These are phyloP conservation scores for Keiferia lycopersicella DNA, from an alignment of 2,888 invertebrate genomes.

Conservation along the genomic window DNA sequence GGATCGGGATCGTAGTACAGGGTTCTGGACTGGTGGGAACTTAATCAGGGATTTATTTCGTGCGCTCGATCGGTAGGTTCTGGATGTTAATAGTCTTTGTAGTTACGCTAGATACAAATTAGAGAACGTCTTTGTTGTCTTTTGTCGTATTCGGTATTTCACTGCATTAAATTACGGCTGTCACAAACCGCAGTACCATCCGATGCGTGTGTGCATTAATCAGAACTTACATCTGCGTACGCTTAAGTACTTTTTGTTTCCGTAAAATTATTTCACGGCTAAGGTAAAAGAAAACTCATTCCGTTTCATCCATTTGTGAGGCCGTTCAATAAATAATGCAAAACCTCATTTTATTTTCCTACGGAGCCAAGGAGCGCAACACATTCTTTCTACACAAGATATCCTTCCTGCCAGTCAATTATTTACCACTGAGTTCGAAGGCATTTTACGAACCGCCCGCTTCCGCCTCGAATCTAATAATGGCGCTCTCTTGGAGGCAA, in stretches of 20 bases:
- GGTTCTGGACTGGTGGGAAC: not conserved
- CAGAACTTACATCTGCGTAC: not conserved
- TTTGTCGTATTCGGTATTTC: no score
- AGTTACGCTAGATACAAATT: not conserved
- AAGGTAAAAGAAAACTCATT: not conserved
- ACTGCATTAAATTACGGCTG: no score
- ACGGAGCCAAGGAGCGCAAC: not conserved
- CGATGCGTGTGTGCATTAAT: no score
- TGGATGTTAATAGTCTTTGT: not conserved
- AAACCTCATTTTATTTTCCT: conserved; percentile 6
- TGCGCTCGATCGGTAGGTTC: not conserved
- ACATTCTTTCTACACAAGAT: conserved; percentile 14
- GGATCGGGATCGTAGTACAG: not conserved
- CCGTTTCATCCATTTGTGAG: not conserved
- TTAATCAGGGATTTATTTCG: not conserved
- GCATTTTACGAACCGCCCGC: conserved; percentile 20
- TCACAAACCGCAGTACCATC: no score
- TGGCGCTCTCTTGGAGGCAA: conserved; percentile 54
- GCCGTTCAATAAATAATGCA: conserved; percentile 2
- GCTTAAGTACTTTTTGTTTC: no score
- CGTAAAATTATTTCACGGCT: no score
- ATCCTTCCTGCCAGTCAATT: conserved; percentile 18
- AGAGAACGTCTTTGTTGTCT: no score
- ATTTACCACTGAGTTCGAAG: conserved; percentile 21
- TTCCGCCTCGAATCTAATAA: conserved; percentile 65